These are phyloP conservation scores for Petroica traversi DNA, from an alignment of 2,113 vertebrate species.

Conservation along the genomic window DNA sequence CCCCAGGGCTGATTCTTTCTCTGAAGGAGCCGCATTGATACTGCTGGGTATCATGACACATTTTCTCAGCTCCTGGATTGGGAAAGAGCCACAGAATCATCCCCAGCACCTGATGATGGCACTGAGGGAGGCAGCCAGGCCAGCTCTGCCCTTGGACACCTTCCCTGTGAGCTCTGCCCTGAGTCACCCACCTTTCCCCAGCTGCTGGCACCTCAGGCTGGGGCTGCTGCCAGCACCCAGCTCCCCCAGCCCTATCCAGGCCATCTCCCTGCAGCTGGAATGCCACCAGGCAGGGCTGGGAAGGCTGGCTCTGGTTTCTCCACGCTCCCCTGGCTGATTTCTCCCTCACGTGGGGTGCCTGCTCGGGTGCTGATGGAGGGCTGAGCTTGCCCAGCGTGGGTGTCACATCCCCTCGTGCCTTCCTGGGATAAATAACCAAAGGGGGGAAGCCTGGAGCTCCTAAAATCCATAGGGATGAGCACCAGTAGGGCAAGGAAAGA, in stretches of 20 bases:
- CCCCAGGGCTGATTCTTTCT: neutral
- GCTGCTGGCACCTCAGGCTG: neutral
- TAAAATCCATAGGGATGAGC: neutral
- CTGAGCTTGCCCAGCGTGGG: neutral
- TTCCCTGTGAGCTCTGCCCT: neutral
- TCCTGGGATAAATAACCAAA: conserved; percentile 6
- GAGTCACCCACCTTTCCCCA: neutral
- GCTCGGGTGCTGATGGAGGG: neutral
- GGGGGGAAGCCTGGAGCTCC: neutral
- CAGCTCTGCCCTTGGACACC: neutral
- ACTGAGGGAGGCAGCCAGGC: neutral
- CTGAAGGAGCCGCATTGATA: neutral
- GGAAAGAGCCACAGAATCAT: neutral
- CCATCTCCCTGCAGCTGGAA: neutral
- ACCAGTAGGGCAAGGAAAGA: neutral
- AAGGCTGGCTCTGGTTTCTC: neutral
- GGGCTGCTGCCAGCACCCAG: neutral
- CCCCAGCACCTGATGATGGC: neutral
- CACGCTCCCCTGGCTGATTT: neutral
- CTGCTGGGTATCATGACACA: neutral
- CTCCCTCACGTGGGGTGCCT: neutral
- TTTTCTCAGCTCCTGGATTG: neutral
- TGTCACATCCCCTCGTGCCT: neutral
- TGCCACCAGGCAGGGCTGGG: neutral
- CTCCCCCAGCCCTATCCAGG: neutral